A percentile compares a stretch with the other conserved stretches of the same genome.
phyloP scores from a whole-genome alignment of 35 echinoderm and acorn worm genomes.

The Hemicentrotus pulcherrimus region DNA sequence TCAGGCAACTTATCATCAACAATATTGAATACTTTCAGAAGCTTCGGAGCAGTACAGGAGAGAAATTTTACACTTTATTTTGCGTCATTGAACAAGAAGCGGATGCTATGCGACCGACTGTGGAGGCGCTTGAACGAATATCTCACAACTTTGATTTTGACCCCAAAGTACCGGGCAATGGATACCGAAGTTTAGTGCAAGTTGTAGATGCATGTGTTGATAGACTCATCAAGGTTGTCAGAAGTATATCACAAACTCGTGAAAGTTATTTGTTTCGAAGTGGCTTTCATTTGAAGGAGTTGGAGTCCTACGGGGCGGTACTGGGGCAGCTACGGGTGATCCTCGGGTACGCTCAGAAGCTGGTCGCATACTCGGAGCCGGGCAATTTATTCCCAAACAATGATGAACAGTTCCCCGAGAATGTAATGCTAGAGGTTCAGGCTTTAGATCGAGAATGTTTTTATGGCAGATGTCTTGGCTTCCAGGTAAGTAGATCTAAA shows the following conservation, averaged over 20 bases:
- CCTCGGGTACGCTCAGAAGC: constrained; percentile 83
- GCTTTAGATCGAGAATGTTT: constrained; percentile 97
- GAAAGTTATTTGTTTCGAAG: constrained; percentile 82
- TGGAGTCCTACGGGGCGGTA: constrained; percentile 79
- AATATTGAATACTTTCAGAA: constrained; percentile 94
- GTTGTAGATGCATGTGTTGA: constrained; percentile 86
- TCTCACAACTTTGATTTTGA: constrained; percentile 85
- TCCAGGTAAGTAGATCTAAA: constrained; percentile 74
- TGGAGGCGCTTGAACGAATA: constrained; percentile 83
- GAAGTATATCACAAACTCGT: constrained; percentile 66
- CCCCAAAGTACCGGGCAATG: constrained; percentile 73
- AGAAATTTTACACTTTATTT: constrained; percentile 80
- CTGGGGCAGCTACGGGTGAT: constrained; percentile 83
- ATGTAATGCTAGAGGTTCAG: constrained; percentile 82
- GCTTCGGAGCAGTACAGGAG: constrained; percentile 66
- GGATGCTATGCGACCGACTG: constrained; percentile 81
- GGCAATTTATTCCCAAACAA: constrained; percentile 80
- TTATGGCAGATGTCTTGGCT: constrained; percentile 91
- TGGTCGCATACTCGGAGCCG: constrained; percentile 72
- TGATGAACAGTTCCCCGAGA: constrained; percentile 74
- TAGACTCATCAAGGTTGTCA: constrained; percentile 70
- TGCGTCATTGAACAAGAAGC: constrained; percentile 91
- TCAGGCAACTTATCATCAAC: constrained; percentile 83
- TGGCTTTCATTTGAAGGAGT: constrained; percentile 66
- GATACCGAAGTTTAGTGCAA: constrained; percentile 87